phyloP scores from a whole-genome alignment of 2,797 vertebrate genomes.

The Gadopsis marmoratus region DNA sequence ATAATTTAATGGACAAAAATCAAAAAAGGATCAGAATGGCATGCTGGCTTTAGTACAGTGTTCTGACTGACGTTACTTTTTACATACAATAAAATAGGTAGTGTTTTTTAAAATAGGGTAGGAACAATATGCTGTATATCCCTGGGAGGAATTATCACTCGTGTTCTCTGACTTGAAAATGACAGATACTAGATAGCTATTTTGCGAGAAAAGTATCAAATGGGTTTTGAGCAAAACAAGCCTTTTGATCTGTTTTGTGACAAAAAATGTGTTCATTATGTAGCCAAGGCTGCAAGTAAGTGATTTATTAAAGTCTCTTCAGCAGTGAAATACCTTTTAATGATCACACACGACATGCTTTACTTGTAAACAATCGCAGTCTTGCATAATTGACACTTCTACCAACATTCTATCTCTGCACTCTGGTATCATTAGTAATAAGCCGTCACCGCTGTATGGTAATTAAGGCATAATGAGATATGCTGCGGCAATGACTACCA shows the following conservation, averaged over 20 bases:
- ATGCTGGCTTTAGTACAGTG: not conserved
- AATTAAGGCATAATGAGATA: constrained; percentile 67
- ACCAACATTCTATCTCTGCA: constrained; percentile 25
- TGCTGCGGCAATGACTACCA: constrained; percentile 56
- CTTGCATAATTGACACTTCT: constrained; percentile 50
- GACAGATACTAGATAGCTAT: not conserved
- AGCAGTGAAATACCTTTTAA: constrained; percentile 41
- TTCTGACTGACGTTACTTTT: not conserved
- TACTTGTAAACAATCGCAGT: constrained; percentile 50
- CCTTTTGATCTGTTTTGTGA: constrained; percentile 13
- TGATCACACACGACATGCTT: constrained; percentile 23
- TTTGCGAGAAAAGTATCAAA: not conserved
- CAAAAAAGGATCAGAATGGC: not conserved
- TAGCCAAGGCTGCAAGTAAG: not conserved
- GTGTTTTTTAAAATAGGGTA: not conserved
- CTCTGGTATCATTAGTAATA: constrained; percentile 56
- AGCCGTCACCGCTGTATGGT: constrained; percentile 32
- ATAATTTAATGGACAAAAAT: not conserved
- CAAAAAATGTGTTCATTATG: constrained; percentile 15
- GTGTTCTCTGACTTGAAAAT: not conserved
- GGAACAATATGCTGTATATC: not conserved
- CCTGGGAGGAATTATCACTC: not conserved
- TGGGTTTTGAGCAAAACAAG: not conserved
- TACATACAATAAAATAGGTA: not conserved
- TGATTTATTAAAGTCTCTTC: constrained; percentile 31